A percentile compares a stretch with the other conserved stretches of the same genome.
Evolutionary conservation across 2,888 invertebrate genomes (phyloP).

Genomic region (Dendrolimus pini): DNA sequence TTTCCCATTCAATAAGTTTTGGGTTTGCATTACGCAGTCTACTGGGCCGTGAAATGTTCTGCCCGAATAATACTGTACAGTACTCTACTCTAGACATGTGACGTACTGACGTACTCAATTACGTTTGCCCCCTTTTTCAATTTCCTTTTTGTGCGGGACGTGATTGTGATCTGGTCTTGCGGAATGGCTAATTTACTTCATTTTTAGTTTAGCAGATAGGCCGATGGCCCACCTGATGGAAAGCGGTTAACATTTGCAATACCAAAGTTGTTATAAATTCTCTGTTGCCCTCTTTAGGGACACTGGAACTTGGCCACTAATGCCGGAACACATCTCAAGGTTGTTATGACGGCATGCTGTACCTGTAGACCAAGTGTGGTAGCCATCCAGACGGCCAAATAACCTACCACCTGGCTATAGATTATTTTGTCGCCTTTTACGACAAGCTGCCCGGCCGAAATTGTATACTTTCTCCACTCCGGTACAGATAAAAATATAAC

Average conservation of each 20-base stretch:
- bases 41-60: conserved; percentile 57
- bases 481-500: too few relatives aligned
- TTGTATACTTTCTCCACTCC: too few relatives aligned
- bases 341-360: too few relatives aligned
- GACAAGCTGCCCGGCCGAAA: too few relatives aligned
- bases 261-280: background rate
- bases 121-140: conserved; percentile 16
- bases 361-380: too few relatives aligned
- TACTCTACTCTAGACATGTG: conserved; percentile 12
- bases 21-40: conserved; percentile 53
- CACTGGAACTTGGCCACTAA: too few relatives aligned
- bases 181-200: background rate
- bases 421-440: too few relatives aligned
- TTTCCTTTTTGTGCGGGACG: too few relatives aligned
- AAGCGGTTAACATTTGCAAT: background rate
- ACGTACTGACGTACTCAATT: conserved; percentile 32
- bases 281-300: background rate
- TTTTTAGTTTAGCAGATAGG: background rate
- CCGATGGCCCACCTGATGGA: background rate
- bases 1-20: conserved; percentile 66
- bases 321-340: too few relatives aligned
- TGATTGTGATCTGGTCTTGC: too few relatives aligned
- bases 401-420: too few relatives aligned
- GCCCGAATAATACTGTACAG: conserved; percentile 26
- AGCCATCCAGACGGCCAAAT: too few relatives aligned